Conservation (phyloP, 2,113 vertebrate genomes). For the Malurus melanocephalus region DNA sequence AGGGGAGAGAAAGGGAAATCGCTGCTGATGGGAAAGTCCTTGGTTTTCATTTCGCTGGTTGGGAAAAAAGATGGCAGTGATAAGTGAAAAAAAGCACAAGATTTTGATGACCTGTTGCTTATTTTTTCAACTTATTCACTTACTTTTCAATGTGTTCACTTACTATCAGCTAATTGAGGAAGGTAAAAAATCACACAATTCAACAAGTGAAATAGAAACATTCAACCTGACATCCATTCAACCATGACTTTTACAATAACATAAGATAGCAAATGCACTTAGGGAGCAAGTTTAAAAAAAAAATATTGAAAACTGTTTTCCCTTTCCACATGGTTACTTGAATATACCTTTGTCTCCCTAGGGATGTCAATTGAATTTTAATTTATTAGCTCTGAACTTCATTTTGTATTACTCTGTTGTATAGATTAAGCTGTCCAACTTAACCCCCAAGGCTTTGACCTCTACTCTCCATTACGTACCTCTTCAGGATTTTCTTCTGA, state of each 20-base stretch:
- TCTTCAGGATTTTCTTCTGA: background rate
- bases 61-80: background rate
- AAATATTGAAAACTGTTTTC: background rate
- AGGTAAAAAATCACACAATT: background rate
- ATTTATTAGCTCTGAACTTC: background rate
- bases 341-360: background rate
- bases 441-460: slow-evolving; percentile 6
- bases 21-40: background rate
- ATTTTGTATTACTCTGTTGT: background rate
- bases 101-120: background rate
- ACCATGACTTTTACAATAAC: background rate
- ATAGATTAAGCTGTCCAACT: slow-evolving; percentile 20
- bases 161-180: background rate
- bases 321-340: background rate
- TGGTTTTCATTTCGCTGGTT: background rate
- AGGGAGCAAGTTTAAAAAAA: background rate
- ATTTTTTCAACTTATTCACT: background rate
- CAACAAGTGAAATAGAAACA: background rate
- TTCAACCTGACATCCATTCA: background rate
- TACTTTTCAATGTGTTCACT: background rate
- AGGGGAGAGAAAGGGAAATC: background rate
- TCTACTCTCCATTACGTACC: background rate
- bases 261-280: background rate
- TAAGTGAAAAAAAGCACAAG: background rate
- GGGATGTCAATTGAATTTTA: background rate